Evolutionary conservation across 2,797 vertebrate genomes (phyloP), one percentile per base, ranked within the genome.

Genomic region (Poeciliopsis gracilis): DNA sequence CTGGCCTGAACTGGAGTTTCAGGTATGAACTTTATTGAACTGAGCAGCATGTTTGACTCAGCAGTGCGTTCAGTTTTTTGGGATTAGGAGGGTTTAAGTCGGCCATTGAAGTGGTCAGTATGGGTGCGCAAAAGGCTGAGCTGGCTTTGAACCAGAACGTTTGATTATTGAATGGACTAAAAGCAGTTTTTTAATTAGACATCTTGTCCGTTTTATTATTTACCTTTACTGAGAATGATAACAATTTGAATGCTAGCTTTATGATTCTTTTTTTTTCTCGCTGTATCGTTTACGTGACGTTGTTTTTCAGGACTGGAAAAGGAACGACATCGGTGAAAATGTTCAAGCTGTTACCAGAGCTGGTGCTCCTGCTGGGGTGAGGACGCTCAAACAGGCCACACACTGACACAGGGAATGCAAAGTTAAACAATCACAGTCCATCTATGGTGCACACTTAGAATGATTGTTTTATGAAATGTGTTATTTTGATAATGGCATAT

Each of bases 311-410:
- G 69, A 59, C 73, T 61, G 43, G 84, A 73, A 33, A 55, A 74
- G 71, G 75, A 82, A 20, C 5, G 23, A 43, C 78, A 77, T 73
- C 53, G 77, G 16, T 74, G 47, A 88, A 83, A 78, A 91, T 83
- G 76, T 41, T 77, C 53, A 81, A 28, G 71, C 73, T 75, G 77
- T 55, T 91, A 0, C 16, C 74, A 0, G 25, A 86, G 76, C 73
- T 93, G 70, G 74, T 88, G 46, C 36, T 89, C 45, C 81, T 93
- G 47, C 72, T 88, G 70, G 91, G 93, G 94, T 95, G 80, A 94
- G 93, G 89, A 55, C 43, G 30, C 51, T 76, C 10, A 86, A 2
- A 71, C 1, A 6, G 41, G 28, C 18, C 46, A 25, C 75, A 9
- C 18, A 49, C 4, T 69, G 3, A 81, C 38, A 78, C 28, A 75